Conservation (phyloP, 2,113 vertebrate species). For the Ammospiza nelsoni region DNA sequence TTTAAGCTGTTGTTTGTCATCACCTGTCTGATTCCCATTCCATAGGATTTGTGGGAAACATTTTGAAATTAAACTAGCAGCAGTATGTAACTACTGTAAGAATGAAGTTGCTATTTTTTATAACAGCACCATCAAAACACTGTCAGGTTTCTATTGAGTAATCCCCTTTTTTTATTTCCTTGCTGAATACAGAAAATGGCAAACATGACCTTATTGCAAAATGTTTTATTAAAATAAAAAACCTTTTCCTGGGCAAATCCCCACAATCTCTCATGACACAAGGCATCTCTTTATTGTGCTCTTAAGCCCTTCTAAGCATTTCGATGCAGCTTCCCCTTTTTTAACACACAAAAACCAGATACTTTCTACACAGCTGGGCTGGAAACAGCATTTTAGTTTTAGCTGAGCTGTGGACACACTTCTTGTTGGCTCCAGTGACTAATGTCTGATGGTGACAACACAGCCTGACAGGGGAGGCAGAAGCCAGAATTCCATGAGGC, state of each 20-base stretch:
- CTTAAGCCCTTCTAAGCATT: neutral
- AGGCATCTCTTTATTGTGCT: neutral
- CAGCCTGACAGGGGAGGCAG: neutral
- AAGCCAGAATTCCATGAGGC: neutral
- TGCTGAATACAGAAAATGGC: neutral
- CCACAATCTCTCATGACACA: neutral
- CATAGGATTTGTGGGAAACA: neutral
- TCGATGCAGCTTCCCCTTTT: neutral
- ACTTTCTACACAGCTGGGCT: neutral
- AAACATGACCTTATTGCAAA: neutral
- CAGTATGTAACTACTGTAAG: neutral
- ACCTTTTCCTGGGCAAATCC: neutral
- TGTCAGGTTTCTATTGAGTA: neutral
- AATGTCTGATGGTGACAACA: neutral
- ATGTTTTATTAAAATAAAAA: neutral
- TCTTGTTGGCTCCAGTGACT: neutral
- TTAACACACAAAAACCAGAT: neutral
- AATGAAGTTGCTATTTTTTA: neutral
- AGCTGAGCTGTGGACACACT: neutral
- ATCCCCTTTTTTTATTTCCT: neutral
- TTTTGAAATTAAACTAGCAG: neutral
- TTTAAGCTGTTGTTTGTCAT: neutral
- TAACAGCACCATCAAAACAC: neutral
- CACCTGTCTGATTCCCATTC: neutral
- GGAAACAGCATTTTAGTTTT: neutral